A percentile compares a stretch with the other conserved stretches of the same genome.
Conservation (phyloP, 2,797 vertebrate species). For the Gadopsis marmoratus region DNA sequence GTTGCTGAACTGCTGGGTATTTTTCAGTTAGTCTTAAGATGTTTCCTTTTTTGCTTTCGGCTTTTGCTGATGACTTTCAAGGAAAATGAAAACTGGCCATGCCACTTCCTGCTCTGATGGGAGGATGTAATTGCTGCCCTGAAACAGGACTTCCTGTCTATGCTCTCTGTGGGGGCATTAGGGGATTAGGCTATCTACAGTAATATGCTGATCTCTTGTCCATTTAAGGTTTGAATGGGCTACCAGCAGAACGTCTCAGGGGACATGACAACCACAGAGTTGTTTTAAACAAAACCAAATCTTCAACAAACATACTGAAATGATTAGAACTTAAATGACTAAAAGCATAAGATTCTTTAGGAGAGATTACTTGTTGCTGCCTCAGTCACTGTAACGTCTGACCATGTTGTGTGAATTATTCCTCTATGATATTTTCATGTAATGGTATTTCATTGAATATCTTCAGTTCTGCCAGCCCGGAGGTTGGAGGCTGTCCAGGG, state of each 20-base stretch:
- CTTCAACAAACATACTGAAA: background rate
- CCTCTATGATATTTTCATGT: background rate
- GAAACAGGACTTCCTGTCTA: constrained; percentile 77
- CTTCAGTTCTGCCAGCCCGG: constrained; percentile 96
- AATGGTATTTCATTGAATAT: constrained; percentile 27
- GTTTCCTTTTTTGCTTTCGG: constrained; percentile 18
- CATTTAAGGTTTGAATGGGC: constrained; percentile 19
- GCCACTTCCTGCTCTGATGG: constrained; percentile 69
- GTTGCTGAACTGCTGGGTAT: background rate
- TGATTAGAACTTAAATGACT: background rate
- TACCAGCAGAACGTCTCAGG: constrained; percentile 1
- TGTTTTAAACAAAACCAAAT: background rate
- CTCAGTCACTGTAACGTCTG: background rate
- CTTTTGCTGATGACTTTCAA: constrained; percentile 38
- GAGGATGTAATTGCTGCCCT: constrained; percentile 58
- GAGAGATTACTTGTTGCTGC: background rate
- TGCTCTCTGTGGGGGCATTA: constrained; percentile 36
- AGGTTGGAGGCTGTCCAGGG: constrained; percentile 94
- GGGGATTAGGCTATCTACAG: constrained; percentile 16
- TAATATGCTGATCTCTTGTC: constrained; percentile 7
- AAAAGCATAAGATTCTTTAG: background rate
- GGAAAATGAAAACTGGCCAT: constrained; percentile 48
- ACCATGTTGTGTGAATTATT: background rate
- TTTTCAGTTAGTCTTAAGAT: constrained; percentile 23
- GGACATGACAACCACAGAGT: background rate